A percentile compares a stretch with the other conserved stretches of the same genome.
Evolutionary conservation across 2,888 invertebrate genomes (phyloP).

Genomic region (Melipona beecheii): DNA sequence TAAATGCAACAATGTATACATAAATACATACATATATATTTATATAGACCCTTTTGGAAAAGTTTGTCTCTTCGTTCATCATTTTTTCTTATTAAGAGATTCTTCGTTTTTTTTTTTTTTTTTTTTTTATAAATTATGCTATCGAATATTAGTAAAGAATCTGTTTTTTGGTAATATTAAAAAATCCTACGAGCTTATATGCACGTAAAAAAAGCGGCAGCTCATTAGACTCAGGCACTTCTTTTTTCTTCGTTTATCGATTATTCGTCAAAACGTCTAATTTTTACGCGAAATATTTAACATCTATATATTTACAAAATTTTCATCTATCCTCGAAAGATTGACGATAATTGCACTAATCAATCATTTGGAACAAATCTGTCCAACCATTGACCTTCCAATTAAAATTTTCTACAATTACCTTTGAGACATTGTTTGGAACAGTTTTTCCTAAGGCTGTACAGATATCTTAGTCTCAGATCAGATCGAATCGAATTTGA

Average conservation of each 20-base stretch:
- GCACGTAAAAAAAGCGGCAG: slow-evolving; percentile 60
- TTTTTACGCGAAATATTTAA: slow-evolving; percentile 35
- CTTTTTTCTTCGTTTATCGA: slow-evolving; percentile 27
- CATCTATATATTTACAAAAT: slow-evolving; percentile 42
- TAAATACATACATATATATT: slow-evolving; percentile 3
- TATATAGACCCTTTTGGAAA: slow-evolving; percentile 41
- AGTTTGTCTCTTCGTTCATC: slow-evolving; percentile 4
- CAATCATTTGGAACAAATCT: slow-evolving; percentile 49
- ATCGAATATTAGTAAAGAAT: slow-evolving; percentile 72
- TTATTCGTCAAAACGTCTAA: slow-evolving; percentile 4
- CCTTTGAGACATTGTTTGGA: not conserved
- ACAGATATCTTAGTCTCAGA: no score
- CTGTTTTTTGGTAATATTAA: slow-evolving; percentile 72
- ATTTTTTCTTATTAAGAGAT: not conserved
- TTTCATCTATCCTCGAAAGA: slow-evolving; percentile 41
- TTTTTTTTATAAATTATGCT: slow-evolving; percentile 7
- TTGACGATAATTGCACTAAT: slow-evolving; percentile 67
- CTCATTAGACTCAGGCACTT: slow-evolving; percentile 65
- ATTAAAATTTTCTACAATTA: not conserved
- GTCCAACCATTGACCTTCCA: slow-evolving; percentile 36
- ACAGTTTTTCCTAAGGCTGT: not conserved
- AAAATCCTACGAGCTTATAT: slow-evolving; percentile 55
- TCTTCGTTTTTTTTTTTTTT: not conserved
- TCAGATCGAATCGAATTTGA: no score
- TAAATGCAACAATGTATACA: slow-evolving; percentile 56